Percentiles rank a stretch among this genome's conserved stretches.
Evolutionary conservation across 2,113 vertebrate genomes (phyloP).

Genomic region (Syngnathus typhle): DNA sequence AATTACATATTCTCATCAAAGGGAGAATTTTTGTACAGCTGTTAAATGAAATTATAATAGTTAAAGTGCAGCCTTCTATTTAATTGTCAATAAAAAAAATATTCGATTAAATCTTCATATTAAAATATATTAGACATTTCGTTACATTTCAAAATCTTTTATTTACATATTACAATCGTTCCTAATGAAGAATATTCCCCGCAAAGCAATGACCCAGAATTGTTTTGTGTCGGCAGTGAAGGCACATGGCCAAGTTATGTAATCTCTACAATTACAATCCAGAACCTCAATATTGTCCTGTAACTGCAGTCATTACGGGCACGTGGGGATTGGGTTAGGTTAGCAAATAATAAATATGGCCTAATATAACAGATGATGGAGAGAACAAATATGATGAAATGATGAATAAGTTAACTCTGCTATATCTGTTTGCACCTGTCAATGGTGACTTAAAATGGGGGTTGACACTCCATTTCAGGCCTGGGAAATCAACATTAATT

Average conservation of each 20-base stretch:
- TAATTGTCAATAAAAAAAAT: too few relatives aligned
- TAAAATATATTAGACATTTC: too few relatives aligned
- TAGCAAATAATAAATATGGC: neutral
- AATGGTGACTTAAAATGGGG: neutral
- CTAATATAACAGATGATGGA: neutral
- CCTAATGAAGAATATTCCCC: too few relatives aligned
- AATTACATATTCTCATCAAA: too few relatives aligned
- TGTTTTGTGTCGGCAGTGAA: neutral
- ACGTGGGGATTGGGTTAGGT: neutral
- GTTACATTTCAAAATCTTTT: too few relatives aligned
- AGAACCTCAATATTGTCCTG: neutral
- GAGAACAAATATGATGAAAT: neutral
- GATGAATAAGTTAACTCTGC: neutral
- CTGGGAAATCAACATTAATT: conserved; percentile 54
- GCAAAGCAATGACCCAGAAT: neutral
- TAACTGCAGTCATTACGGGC: neutral
- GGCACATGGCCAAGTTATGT: conserved; percentile 6
- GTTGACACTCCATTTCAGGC: conserved; percentile 15
- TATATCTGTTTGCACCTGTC: conserved; percentile 22
- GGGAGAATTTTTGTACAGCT: neutral
- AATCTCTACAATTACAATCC: conserved; percentile 1
- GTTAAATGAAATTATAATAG: neutral
- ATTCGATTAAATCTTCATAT: too few relatives aligned
- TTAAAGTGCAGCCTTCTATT: neutral
- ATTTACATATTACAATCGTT: too few relatives aligned